Conservation (phyloP, 2,888 invertebrate genomes). For the Thera obeliscata region DNA sequence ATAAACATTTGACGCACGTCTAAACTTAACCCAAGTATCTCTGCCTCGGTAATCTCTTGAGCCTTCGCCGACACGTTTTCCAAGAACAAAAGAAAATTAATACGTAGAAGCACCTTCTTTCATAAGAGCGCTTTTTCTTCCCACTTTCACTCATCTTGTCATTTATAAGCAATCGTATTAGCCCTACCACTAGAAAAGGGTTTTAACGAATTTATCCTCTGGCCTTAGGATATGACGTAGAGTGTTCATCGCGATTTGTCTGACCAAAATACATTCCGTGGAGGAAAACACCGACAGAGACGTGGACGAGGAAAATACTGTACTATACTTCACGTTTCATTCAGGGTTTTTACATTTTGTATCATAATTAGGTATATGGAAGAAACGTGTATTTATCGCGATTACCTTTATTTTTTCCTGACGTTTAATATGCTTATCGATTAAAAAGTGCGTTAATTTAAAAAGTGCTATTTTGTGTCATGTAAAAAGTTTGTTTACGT, state of each 20-base stretch:
- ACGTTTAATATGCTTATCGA: too few species aligned
- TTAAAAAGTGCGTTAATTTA: too few species aligned
- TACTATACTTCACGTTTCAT: too few species aligned
- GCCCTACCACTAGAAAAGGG: slow-evolving; percentile 29
- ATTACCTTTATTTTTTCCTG: too few species aligned
- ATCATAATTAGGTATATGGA: too few species aligned
- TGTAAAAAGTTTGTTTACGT: too few species aligned
- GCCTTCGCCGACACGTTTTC: neutral
- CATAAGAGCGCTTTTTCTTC: slow-evolving; percentile 14
- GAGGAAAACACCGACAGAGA: neutral
- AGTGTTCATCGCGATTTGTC: slow-evolving; percentile 21
- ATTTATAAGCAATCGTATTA: slow-evolving; percentile 36
- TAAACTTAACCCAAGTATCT: too few species aligned
- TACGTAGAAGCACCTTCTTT: slow-evolving; percentile 14
- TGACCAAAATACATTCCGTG: slow-evolving; percentile 5
- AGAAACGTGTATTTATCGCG: too few species aligned
- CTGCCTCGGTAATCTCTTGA: neutral
- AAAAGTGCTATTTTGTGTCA: too few species aligned
- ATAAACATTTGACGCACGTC: too few species aligned
- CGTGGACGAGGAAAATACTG: too few species aligned
- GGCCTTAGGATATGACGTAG: slow-evolving; percentile 30
- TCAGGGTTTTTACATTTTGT: too few species aligned
- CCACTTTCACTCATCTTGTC: slow-evolving; percentile 31
- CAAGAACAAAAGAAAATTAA: slow-evolving; percentile 22
- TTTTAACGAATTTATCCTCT: slow-evolving; percentile 35